These are phyloP conservation scores for Molossus molossus DNA, from an alignment of 2,797 vertebrate genomes.

Conservation along the genomic window DNA sequence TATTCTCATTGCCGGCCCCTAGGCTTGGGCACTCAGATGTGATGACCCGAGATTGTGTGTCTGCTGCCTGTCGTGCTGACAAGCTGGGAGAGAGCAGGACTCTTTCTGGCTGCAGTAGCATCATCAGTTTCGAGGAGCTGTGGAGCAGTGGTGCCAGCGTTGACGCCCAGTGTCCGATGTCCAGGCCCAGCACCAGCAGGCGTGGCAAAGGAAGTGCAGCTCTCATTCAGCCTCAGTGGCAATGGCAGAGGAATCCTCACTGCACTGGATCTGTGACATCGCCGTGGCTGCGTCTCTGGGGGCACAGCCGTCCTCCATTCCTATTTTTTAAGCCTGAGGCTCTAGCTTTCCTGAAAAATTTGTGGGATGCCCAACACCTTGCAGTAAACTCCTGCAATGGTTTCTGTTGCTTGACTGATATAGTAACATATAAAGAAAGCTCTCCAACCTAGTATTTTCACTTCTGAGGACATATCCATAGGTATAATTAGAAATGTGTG, in stretches of 20 bases:
- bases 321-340: background rate
- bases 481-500: conserved; percentile 24
- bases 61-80: background rate
- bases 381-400: conserved; percentile 25
- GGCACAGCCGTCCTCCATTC: background rate
- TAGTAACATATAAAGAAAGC: background rate
- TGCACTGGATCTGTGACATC: background rate
- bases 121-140: conserved; percentile 7
- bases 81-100: background rate
- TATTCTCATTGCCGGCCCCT: background rate
- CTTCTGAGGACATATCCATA: background rate
- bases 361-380: conserved; percentile 26
- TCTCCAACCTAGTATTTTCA: conserved; percentile 2
- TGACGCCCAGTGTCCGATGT: background rate
- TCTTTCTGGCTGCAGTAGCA: conserved; percentile 12
- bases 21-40: background rate
- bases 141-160: background rate
- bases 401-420: conserved; percentile 24
- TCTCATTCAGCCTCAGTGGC: background rate
- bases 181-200: background rate
- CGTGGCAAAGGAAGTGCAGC: background rate
- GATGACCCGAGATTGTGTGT: background rate
- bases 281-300: background rate
- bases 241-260: background rate
- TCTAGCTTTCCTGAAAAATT: conserved; percentile 51